These are phyloP conservation scores for Thysanoteuthis rhombus DNA, from an alignment of 2,888 invertebrate species.

Conservation along the genomic window DNA sequence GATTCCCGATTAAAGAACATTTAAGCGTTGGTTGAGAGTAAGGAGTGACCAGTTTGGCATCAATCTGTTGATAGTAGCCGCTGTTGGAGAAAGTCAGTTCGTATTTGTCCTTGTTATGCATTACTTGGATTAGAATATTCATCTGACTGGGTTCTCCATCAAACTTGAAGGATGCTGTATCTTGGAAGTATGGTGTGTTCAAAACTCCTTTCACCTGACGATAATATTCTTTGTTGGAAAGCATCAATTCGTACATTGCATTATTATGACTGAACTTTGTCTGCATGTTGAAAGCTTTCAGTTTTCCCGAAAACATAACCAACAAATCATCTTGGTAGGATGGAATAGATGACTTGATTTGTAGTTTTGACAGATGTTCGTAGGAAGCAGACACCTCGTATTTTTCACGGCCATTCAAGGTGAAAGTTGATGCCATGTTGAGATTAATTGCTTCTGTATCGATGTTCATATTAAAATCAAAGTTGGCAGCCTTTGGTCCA, in stretches of 20 bases:
- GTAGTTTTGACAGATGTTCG: not conserved
- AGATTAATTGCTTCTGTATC: not conserved
- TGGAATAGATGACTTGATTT: not conserved
- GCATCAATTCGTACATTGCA: not conserved
- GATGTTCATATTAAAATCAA: not conserved
- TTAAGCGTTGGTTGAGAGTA: not conserved
- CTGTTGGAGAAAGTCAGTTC: not conserved
- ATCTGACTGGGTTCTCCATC: not conserved
- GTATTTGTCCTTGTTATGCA: not conserved
- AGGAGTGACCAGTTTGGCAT: not conserved
- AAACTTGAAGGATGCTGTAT: not conserved
- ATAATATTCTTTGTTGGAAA: not conserved
- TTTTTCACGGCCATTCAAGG: not conserved
- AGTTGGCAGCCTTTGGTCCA: not conserved
- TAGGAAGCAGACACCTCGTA: not conserved
- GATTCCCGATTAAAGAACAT: not conserved
- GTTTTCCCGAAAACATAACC: not conserved
- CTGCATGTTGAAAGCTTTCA: not conserved
- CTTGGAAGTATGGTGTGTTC: not conserved
- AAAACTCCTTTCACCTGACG: not conserved
- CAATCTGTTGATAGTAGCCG: not conserved
- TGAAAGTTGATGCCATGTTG: not conserved
- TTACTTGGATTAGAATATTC: not conserved
- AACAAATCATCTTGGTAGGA: not conserved
- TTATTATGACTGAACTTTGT: not conserved